These are phyloP conservation scores for Callopanchax toddi DNA, from an alignment of 2,113 vertebrate species.

Conservation along the genomic window DNA sequence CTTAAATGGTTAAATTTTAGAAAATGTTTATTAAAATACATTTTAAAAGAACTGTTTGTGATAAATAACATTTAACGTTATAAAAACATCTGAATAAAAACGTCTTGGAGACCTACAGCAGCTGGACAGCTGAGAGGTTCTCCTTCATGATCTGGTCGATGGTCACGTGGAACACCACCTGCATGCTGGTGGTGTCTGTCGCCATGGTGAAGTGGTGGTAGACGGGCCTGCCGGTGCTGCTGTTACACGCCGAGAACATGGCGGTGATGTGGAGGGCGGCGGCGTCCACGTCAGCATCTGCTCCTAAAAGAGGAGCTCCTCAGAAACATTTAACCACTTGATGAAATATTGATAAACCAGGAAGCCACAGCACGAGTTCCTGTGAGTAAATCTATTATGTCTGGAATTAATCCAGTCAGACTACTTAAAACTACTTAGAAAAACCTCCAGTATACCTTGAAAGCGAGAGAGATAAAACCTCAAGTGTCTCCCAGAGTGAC, in stretches of 20 bases:
- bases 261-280: slow-evolving; percentile 71
- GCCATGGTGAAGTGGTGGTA: slow-evolving; percentile 81
- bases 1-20: no score
- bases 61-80: not conserved
- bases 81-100: not conserved
- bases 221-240: slow-evolving; percentile 42
- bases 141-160: slow-evolving; percentile 67
- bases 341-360: not conserved
- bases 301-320: slow-evolving; percentile 50
- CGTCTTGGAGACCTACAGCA: slow-evolving; percentile 51
- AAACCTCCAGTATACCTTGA: slow-evolving; percentile 61
- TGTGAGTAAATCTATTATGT: no score
- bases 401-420: no score
- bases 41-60: no score
- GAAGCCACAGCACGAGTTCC: no score
- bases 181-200: slow-evolving; percentile 67
- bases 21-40: no score
- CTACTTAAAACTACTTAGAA: no score
- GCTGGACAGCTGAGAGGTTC: slow-evolving; percentile 63
- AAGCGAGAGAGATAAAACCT: slow-evolving; percentile 69
- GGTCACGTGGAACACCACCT: slow-evolving; percentile 68
- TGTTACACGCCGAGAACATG: slow-evolving; percentile 65
- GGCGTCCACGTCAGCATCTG: slow-evolving; percentile 71
- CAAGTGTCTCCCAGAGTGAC: slow-evolving; percentile 73
- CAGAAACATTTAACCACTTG: not conserved